A percentile compares a stretch with the other conserved stretches of the same genome.
phyloP scores from a whole-genome alignment of 2,888 invertebrate genomes.

The Sympetrum striolatum region DNA sequence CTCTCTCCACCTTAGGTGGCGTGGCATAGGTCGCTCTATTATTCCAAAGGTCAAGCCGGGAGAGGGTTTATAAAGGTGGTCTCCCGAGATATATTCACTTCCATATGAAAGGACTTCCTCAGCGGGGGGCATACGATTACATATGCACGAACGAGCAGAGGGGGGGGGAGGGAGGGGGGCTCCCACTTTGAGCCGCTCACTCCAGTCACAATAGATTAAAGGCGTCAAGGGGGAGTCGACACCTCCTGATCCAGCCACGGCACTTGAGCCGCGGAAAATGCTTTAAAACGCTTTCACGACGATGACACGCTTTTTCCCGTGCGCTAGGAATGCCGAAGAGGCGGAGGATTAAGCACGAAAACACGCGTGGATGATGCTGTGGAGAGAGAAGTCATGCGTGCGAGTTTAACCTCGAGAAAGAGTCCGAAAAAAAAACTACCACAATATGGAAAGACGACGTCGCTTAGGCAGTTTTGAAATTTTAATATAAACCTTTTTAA shows the following conservation, averaged over 20 bases:
- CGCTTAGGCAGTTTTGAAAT: too few species aligned
- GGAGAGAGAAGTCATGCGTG: too few species aligned
- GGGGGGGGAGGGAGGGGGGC: background rate
- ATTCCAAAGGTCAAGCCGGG: slow-evolving; percentile 31
- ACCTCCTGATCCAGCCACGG: background rate
- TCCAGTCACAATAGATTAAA: slow-evolving; percentile 1
- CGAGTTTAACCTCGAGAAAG: too few species aligned
- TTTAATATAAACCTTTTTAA: too few species aligned
- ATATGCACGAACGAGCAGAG: slow-evolving; percentile 32
- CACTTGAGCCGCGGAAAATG: background rate
- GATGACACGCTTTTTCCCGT: background rate
- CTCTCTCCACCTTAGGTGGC: slow-evolving; percentile 28
- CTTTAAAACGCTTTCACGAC: slow-evolving; percentile 20
- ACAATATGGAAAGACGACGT: too few species aligned
- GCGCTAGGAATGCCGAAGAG: background rate
- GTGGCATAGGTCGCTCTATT: slow-evolving; percentile 26
- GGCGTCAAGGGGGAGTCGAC: background rate
- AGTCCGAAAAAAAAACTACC: too few species aligned
- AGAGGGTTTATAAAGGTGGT: background rate
- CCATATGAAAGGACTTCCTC: slow-evolving; percentile 25
- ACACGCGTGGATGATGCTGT: too few species aligned
- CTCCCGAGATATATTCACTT: slow-evolving; percentile 35
- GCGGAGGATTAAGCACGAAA: background rate
- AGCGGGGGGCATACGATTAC: slow-evolving; percentile 30
- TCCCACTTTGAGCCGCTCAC: background rate